These are phyloP conservation scores for Diachrysia chrysitis DNA, from an alignment of 2,888 invertebrate species.

Conservation along the genomic window DNA sequence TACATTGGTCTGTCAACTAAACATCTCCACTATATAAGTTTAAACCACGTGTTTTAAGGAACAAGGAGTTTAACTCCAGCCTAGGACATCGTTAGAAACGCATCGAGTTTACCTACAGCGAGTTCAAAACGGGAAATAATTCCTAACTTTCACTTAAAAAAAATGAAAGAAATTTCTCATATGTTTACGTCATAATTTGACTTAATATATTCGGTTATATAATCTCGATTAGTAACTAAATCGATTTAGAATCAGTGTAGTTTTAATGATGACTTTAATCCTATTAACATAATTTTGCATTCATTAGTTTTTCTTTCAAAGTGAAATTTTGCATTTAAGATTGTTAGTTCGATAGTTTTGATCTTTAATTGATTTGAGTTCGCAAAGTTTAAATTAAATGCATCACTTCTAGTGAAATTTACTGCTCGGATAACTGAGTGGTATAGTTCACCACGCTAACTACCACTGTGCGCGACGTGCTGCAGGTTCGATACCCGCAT, in stretches of 20 bases:
- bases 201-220: conserved; percentile 47
- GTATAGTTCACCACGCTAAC: too few relatives aligned
- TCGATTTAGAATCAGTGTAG: conserved; percentile 24
- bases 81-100: too few relatives aligned
- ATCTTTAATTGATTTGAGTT: conserved; percentile 2
- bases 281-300: conserved; percentile 12
- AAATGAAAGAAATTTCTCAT: conserved; percentile 43
- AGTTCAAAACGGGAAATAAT: conserved; percentile 53
- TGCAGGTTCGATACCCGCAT: too few relatives aligned
- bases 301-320: neutral
- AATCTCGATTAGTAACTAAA: conserved; percentile 37
- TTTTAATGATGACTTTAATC: conserved; percentile 14
- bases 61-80: too few relatives aligned
- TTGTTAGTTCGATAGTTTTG: neutral
- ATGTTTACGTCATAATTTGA: conserved; percentile 48
- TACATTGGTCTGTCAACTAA: too few relatives aligned
- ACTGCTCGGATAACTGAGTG: too few relatives aligned
- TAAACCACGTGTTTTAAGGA: too few relatives aligned
- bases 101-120: too few relatives aligned
- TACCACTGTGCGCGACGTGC: too few relatives aligned
- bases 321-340: too few relatives aligned
- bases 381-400: neutral
- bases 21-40: too few relatives aligned
- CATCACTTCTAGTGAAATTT: too few relatives aligned
- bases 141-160: conserved; percentile 60